Evolutionary conservation across 2,113 vertebrate species (phyloP), one percentile per base, ranked within the genome.

Genomic region (Dromas ardeola): DNA sequence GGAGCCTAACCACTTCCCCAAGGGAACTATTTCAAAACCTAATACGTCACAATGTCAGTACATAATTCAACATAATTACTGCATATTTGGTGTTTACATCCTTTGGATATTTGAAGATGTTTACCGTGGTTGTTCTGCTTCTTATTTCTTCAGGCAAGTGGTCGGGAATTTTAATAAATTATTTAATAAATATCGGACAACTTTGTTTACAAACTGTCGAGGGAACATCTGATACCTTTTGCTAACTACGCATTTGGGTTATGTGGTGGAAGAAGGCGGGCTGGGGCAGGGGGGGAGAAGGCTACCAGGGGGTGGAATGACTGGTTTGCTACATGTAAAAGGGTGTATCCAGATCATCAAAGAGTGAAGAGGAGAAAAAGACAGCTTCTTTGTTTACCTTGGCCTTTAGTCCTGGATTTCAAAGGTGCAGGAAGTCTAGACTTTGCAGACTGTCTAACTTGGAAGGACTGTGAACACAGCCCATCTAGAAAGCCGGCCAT

Each of bases 41-140:
- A 86, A 32, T 93, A 77, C 1, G 5, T 90, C 66, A 88, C 67
- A 72, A 67, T 61, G 26, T 84, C 76, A 88, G 79, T 62, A 65
- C 36, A 78, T 91, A 93, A 86, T 81, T 96, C 49, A 87, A 22
- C 14, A 25, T 89, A 88, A 86, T 86, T 88, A 65, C 83, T 74
- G 52, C 49, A 36, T 86, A 78, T 86, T 86, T 96, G 50, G 25
- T 90, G 42, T 97, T 95, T 90, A 70, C 40, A 65, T 88, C 26
- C 74, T 91, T 56, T 72, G 52, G n/a, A 62, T 90, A 86, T 88
- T 85, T 88, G 77, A 67, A 71, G 36, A 38, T 1, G 0, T 76
- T 89, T 95, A 84, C n/a, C 21, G 20, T 30, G 34, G 73, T n/a
- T 92, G 21, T 77, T 94, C 30, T 7, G 3, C 55, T 91, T 78